These are phyloP conservation scores for Drosophila fungiperda DNA, from an alignment of 2,888 invertebrate species.

Conservation along the genomic window DNA sequence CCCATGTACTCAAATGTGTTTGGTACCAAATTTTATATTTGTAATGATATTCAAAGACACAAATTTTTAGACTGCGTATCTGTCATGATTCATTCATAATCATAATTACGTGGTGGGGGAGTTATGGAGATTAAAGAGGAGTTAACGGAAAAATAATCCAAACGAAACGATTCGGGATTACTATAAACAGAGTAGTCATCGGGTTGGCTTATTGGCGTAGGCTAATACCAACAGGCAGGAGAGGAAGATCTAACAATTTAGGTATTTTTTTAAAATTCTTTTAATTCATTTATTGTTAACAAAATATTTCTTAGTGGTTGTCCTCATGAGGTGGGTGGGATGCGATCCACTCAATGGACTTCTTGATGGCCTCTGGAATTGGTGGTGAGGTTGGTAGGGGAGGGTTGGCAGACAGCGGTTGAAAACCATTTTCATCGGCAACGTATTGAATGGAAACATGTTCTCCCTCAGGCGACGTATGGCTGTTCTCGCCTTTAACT, in stretches of 20 bases:
- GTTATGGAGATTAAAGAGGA: too few species aligned
- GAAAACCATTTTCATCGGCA: constrained; percentile 76
- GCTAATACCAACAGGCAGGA: constrained; percentile 76
- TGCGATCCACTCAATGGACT: constrained; percentile 55
- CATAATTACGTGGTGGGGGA: too few species aligned
- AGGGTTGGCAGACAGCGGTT: constrained; percentile 64
- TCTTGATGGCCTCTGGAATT: constrained; percentile 69
- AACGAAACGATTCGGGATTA: too few species aligned
- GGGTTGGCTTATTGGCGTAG: constrained; percentile 54
- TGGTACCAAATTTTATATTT: not conserved
- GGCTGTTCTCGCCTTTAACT: constrained; percentile 51
- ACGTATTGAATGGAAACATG: constrained; percentile 40
- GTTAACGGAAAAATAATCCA: too few species aligned
- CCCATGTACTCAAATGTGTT: not conserved
- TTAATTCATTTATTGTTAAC: constrained; percentile 40
- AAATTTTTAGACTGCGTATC: not conserved
- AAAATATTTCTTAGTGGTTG: constrained; percentile 37
- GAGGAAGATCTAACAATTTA: constrained; percentile 66
- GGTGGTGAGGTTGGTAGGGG: constrained; percentile 78
- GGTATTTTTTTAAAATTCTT: constrained; percentile 1
- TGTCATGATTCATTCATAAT: not conserved
- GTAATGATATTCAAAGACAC: not conserved
- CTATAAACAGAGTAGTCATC: too few species aligned
- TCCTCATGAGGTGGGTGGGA: constrained; percentile 46
- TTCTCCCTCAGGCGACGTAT: constrained; percentile 77